phyloP scores from a whole-genome alignment of 2,113 vertebrate species.

The Suncus etruscus region DNA sequence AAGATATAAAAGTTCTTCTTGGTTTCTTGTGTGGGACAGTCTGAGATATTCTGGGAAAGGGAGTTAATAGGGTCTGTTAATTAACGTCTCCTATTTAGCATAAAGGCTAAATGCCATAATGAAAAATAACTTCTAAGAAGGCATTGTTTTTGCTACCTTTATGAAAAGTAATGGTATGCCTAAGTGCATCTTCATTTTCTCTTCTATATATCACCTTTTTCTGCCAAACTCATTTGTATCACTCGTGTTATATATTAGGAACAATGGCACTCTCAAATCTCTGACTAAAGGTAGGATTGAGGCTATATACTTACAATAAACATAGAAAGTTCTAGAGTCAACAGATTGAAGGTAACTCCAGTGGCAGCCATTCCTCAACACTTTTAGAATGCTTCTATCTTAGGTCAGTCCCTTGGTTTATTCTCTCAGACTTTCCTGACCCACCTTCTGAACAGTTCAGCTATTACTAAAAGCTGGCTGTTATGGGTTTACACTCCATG shows the following conservation, averaged over 20 bases:
- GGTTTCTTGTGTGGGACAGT: neutral
- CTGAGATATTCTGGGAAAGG: neutral
- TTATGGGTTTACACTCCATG: neutral
- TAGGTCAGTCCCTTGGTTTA: neutral
- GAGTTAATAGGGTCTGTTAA: neutral
- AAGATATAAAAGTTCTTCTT: slow-evolving; percentile 38
- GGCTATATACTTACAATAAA: neutral
- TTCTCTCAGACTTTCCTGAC: neutral
- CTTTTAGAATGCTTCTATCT: neutral
- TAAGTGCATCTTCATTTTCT: neutral
- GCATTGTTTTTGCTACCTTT: neutral
- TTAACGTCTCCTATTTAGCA: neutral
- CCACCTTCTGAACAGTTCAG: neutral
- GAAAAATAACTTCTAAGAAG: neutral
- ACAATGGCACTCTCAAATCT: neutral
- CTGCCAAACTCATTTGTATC: neutral
- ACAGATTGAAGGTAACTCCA: neutral
- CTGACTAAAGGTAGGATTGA: neutral
- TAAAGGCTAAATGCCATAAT: neutral
- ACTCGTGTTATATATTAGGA: neutral
- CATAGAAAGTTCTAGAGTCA: neutral
- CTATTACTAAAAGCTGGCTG: neutral
- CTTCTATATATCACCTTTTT: neutral
- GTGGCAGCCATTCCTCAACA: neutral
- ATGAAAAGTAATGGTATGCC: neutral